phyloP scores from a whole-genome alignment of 2,888 invertebrate species.

The Stenichneumon culpator region DNA sequence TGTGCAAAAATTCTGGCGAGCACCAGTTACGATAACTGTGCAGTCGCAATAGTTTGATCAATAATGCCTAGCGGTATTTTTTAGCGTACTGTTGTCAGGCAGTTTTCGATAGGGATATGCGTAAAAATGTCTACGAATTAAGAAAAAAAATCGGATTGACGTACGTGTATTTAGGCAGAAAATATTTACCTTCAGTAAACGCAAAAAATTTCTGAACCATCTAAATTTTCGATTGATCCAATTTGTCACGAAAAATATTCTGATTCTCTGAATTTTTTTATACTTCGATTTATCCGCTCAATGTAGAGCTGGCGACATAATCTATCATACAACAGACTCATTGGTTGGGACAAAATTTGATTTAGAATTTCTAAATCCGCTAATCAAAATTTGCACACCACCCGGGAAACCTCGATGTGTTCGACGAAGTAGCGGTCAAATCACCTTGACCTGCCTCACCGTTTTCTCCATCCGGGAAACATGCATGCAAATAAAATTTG shows the following conservation, averaged over 20 bases:
- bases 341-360: background rate
- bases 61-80: background rate
- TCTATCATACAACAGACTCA: background rate
- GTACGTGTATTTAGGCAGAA: no score
- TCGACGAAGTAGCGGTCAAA: background rate
- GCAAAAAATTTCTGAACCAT: no score
- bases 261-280: background rate
- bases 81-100: background rate
- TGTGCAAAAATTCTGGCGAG: background rate
- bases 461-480: background rate
- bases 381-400: background rate
- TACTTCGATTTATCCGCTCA: background rate
- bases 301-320: background rate
- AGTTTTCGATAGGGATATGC: background rate
- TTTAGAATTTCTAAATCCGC: background rate
- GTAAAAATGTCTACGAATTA: no score
- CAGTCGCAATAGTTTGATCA: background rate
- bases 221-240: no score
- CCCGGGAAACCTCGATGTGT: background rate
- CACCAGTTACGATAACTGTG: background rate
- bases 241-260: no score
- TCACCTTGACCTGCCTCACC: background rate
- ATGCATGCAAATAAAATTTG: background rate
- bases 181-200: no score
- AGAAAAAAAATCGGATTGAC: no score